Base-by-base conservation (phyloP, 2,888 invertebrate species). In the Drosophila lacicola region DNA sequence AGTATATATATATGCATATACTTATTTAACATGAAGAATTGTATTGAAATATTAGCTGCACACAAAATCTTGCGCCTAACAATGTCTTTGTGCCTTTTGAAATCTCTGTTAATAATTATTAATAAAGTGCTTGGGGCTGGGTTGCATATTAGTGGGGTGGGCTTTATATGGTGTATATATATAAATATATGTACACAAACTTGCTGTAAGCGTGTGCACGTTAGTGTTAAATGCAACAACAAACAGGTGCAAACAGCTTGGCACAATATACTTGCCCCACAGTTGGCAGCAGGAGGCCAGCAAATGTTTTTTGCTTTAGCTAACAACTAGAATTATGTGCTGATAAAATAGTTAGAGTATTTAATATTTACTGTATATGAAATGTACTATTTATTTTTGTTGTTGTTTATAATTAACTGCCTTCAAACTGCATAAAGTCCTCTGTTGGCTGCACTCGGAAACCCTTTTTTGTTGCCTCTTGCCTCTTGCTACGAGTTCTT, bases 141-240 rank as follows among this genome's bases (percentile, higher is more conserved):
- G 29, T 29, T 29, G 8, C 29, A 29, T 29, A 29, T 29, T 29
- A 29, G 29, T 29, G 17, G 17, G 17, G 29, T 8, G 8, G 8
- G 5, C 44, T 19, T 39, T 17, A 51, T 14, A 44, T 29, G 14
- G 21, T 34, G 10, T 34, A 44, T 34, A 36, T 19, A 41, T 44
- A 44, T n/a, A 21, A 11, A 44, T 44, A 45, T 45, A 45, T 44
- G 21, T 49, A 14, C 6, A 47, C 29, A 21, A 13, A 45, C n/a
- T 39, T 58, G 39, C 51, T 51, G 60, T 45, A 47, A 56, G 69
- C 42, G 37, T 37, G 69, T 72, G 73, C 55, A 44, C 33, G 25
- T 51, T 70, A 57, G 21, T 39, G 47, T 57, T 68, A 78, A 77
- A 82, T 87, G 82, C 88, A 88, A 88, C 82, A 87, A 84, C 86